Percentiles rank a stretch among this genome's conserved stretches.
These are phyloP conservation scores for Sphenodon punctatus DNA, from an alignment of 2,797 vertebrate genomes.

Conservation along the genomic window DNA sequence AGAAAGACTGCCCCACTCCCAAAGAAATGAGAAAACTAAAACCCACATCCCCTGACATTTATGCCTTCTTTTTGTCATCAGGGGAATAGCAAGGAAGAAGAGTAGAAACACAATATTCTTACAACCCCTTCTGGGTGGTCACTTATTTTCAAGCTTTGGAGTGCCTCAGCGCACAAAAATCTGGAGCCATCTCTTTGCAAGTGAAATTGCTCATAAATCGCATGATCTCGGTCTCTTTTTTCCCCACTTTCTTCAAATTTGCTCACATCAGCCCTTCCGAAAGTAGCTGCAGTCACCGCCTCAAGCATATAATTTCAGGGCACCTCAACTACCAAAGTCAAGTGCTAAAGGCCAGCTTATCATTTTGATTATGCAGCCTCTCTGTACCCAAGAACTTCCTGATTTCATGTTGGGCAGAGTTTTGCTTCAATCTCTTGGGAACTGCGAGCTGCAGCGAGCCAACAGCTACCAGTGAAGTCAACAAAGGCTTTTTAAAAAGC, in stretches of 20 bases:
- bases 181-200: not conserved
- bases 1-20: too few species aligned
- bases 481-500: too few species aligned
- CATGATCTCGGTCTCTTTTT: not conserved
- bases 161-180: not conserved
- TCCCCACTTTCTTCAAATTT: not conserved
- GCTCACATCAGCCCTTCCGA: not conserved
- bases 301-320: not conserved
- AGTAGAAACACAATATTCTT: not conserved
- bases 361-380: too few species aligned
- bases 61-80: not conserved
- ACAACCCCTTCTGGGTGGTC: not conserved
- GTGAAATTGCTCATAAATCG: not conserved
- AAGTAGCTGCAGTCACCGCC: not conserved
- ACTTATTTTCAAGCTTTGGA: not conserved
- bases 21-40: too few species aligned
- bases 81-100: not conserved
- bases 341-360: too few species aligned
- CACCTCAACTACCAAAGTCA: not conserved
- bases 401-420: too few species aligned
- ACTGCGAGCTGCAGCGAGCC: too few species aligned
- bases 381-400: too few species aligned
- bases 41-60: too few species aligned
- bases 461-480: too few species aligned
- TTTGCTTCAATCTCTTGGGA: too few species aligned